phyloP scores from a whole-genome alignment of 1,140 invertebrate genomes.

The Teleogryllus occipitalis region DNA sequence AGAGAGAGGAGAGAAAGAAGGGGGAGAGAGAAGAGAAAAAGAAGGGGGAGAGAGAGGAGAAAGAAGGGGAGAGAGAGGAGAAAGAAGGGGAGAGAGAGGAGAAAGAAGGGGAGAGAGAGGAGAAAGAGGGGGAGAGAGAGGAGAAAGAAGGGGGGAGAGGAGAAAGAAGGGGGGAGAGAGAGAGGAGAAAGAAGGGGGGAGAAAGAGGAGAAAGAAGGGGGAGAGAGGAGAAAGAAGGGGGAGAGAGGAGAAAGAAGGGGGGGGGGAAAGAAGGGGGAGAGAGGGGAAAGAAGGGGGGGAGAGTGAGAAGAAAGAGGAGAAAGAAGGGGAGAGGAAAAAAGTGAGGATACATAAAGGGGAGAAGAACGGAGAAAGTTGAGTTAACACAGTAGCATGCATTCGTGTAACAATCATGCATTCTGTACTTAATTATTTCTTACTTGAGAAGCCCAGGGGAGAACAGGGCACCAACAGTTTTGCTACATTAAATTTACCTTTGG shows the following conservation, averaged over 20 bases:
- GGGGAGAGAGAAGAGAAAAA: neutral
- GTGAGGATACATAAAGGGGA: too few relatives aligned
- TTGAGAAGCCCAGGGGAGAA: too few relatives aligned
- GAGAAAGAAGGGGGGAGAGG: neutral
- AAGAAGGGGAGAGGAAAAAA: neutral
- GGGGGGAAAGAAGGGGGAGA: neutral
- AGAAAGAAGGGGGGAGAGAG: neutral
- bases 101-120: neutral
- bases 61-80: neutral
- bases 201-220: neutral
- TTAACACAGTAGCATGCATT: too few relatives aligned
- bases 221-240: neutral
- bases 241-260: neutral
- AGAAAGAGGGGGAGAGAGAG: neutral
- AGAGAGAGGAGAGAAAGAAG: neutral
- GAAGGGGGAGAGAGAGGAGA: neutral
- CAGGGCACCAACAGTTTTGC: too few relatives aligned
- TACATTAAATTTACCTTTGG: too few relatives aligned
- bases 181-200: neutral
- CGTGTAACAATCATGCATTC: too few relatives aligned
- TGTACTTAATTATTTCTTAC: too few relatives aligned
- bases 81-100: neutral
- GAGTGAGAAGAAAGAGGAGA: neutral
- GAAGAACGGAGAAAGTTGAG: neutral
- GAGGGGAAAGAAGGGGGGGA: neutral